Evolutionary conservation across 2,113 vertebrate species (phyloP).

Genomic region (Onychorhynchus coronatus): DNA sequence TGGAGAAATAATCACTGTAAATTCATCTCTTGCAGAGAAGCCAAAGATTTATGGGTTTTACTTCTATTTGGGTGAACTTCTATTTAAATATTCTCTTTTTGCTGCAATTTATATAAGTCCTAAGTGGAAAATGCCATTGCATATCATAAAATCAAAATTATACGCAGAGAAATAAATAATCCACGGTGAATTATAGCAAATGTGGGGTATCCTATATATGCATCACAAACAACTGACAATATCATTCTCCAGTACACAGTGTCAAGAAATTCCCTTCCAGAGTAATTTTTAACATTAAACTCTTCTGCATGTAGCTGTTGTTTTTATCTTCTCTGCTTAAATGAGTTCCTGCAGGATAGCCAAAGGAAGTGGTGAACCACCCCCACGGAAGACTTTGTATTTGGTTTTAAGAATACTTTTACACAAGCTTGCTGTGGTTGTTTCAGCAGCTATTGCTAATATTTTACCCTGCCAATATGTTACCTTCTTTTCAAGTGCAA

Average conservation of each 20-base stretch:
- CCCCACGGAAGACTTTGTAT: constrained; percentile 65
- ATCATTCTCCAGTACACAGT: background rate
- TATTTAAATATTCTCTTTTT: background rate
- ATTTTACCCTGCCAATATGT: constrained; percentile 39
- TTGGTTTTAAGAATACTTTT: constrained; percentile 57
- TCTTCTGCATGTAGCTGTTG: constrained; percentile 37
- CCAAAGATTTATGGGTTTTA: background rate
- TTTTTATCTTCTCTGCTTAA: constrained; percentile 69
- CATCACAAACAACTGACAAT: background rate
- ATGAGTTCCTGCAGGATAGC: constrained; percentile 60
- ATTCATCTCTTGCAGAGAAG: background rate
- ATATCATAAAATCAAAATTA: background rate
- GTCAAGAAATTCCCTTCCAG: background rate
- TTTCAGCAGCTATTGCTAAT: constrained; percentile 49
- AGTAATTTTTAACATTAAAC: background rate
- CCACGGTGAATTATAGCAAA: background rate
- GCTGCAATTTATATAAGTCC: background rate
- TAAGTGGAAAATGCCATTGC: background rate
- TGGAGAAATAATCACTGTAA: background rate
- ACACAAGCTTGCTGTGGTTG: constrained; percentile 50
- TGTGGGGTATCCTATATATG: background rate
- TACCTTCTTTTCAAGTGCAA: constrained; percentile 45
- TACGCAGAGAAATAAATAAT: background rate
- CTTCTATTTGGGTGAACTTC: background rate
- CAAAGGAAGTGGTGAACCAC: constrained; percentile 66